Evolutionary conservation across 2,797 vertebrate genomes (phyloP), one percentile per base, ranked within the genome.

Genomic region (Cuniculus paca): DNA sequence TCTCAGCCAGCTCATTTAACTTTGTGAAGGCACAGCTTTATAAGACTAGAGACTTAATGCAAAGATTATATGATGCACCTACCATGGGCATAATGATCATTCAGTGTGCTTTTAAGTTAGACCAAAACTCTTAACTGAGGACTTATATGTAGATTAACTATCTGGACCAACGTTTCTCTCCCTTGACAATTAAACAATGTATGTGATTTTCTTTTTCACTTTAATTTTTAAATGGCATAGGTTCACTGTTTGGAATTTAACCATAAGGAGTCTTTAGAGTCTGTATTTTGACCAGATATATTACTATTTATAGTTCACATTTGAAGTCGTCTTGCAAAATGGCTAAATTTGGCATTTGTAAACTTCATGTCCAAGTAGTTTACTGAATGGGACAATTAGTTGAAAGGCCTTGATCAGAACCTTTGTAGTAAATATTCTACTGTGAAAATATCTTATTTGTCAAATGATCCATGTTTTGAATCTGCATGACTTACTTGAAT

Each of bases 221-320:
- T 95, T 74, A 45, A 74, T 48, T 45, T 75, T 75, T 52, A 61
- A 95, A 42, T 92, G 22, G 6, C 56, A 7, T 39, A 39, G 68
- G 9, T 52, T 91, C 42, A 74, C 31, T 65, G 16, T 92, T 92
- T 92, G 54, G 48, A 65, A 87, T 91, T 94, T 60, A 78, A 79
- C 28, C 52, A 1, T 75, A 54, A 65, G 60, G 80, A 70, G 7
- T 88, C 77, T 85, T 91, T 77, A 36, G 42, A 63, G 1, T 26
- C 56, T 79, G 22, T 79, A 86, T 79, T 89, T 94, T 80, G 22
- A 28, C 42, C 42, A 75, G 42, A 75, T 6, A 3, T 45, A 74
- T 28, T 75, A 75, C 42, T 45, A 75, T 75, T 75, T 45, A 45
- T 75, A 75, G 42, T 75, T 75, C 26, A 75, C 48, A 28, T 75